Evolutionary conservation across 2,888 invertebrate genomes (phyloP), one percentile per base, ranked within the genome.

Genomic region (Calephelis perditalis): DNA sequence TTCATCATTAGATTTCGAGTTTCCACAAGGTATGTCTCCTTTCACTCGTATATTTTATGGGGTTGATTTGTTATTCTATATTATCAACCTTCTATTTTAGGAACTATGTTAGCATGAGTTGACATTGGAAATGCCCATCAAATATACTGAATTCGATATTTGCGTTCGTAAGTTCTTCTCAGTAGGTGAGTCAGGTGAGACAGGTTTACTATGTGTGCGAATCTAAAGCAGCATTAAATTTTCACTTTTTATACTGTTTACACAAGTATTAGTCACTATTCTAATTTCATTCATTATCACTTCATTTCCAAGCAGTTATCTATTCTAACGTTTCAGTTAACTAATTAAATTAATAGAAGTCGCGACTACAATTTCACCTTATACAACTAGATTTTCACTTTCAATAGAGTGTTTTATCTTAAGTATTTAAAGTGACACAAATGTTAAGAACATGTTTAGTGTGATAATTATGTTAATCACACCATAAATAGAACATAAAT

Each of bases 1-100:
- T 71, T 70, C 70, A 66, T 67, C 68, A 68, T 70, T 70, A 68
- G 63, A 67, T 69, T 40, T 71, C 72, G 68, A 77, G 73, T 75
- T 75, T 75, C 77, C 71, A 75, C 76, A 81, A 86, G 88, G 89
- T 90, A 88, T 83, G 89, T 83, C 81, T 70, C 88, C 89, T 90
- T 90, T 90, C 89, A 90, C 89, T 81, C 77, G 83, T 76, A 84
- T 82, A 83, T 74, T 79, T 77, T 75, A 78, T 72, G 70, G 72
- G 71, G 69, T 63, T 79, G 75, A 75, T 78, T 70, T 69, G 68
- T 65, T 68, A 77, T 35, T 55, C 12, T 7, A 1, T 26, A 15
- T 26, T 49, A 26, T 9, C 26, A 26, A 15, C n/a, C 3, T 49
- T 26, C 7, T 49, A 10, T 26, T 3, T 9, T 15, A 15, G 26